Conservation (phyloP, 2,888 invertebrate genomes). For the Drosophila subquinaria region DNA sequence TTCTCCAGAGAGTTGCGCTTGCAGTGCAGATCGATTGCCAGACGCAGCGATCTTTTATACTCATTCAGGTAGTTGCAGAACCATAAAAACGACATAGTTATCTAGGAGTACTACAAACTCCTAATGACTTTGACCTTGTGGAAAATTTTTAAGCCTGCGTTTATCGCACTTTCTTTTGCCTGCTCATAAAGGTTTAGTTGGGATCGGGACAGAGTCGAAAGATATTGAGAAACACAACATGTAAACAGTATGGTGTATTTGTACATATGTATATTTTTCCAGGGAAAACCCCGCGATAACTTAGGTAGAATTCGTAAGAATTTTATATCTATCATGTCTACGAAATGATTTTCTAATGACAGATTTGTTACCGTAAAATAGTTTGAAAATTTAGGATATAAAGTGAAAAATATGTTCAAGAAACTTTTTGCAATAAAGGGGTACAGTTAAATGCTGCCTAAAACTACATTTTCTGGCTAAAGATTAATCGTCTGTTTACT, state of each 20-base stretch:
- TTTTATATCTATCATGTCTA: neutral
- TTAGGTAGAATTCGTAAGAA: slow-evolving; percentile 12
- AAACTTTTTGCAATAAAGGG: too few species aligned
- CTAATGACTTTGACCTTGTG: slow-evolving; percentile 57
- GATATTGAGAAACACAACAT: neutral
- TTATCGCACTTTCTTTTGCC: slow-evolving; percentile 25
- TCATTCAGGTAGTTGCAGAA: slow-evolving; percentile 49
- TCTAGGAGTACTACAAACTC: slow-evolving; percentile 1
- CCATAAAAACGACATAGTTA: neutral
- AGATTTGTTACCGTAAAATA: neutral
- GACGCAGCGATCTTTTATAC: slow-evolving; percentile 54
- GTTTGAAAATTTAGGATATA: neutral
- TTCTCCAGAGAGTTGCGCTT: slow-evolving; percentile 50
- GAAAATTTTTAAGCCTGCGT: slow-evolving; percentile 23
- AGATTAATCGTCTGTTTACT: neutral
- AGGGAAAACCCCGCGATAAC: slow-evolving; percentile 5
- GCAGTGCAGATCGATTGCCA: slow-evolving; percentile 62
- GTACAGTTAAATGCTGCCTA: neutral
- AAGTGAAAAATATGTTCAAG: too few species aligned
- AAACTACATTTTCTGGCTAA: neutral
- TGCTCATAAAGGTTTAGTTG: slow-evolving; percentile 14
- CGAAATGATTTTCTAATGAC: neutral
- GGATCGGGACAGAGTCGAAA: neutral
- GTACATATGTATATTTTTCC: slow-evolving; percentile 5
- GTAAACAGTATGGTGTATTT: neutral